phyloP scores from a whole-genome alignment of 2,888 invertebrate genomes.

The Pseudolycoriella hygida region DNA sequence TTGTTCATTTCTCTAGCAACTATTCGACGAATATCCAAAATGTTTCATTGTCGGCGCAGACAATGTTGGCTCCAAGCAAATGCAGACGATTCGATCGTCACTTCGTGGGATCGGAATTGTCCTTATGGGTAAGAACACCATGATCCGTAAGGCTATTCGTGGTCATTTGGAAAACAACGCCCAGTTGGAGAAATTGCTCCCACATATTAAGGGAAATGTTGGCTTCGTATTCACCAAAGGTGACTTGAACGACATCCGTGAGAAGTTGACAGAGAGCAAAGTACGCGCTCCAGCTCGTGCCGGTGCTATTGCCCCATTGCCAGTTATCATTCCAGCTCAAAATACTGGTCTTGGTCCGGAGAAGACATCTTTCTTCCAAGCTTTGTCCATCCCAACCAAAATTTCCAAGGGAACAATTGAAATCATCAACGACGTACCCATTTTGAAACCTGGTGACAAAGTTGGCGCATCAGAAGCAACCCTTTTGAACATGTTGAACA shows the following conservation, averaged over 20 bases:
- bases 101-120: constrained; percentile 79
- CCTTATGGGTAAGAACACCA: constrained; percentile 99
- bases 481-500: constrained; percentile 98
- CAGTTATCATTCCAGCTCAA: constrained; percentile 95
- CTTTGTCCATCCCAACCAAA: constrained; percentile 97
- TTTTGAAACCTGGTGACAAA: constrained; percentile 86
- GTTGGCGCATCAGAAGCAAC: constrained; percentile 99
- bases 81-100: constrained; percentile 97
- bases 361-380: constrained; percentile 99
- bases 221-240: constrained; percentile 97
- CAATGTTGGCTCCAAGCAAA: constrained; percentile 99
- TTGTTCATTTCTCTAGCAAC: constrained; percentile 44
- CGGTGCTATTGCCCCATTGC: constrained; percentile 91
- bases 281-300: constrained; percentile 95
- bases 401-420: constrained; percentile 99
- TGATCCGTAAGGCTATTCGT: constrained; percentile 99
- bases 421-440: constrained; percentile 93
- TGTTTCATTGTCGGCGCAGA: constrained; percentile 99
- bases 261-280: constrained; percentile 87
- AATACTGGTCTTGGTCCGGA: constrained; percentile 98
- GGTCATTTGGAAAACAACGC: constrained; percentile 92
- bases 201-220: constrained; percentile 93
- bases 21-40: constrained; percentile 95
- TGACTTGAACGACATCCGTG: constrained; percentile 80
- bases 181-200: constrained; percentile 79